These are phyloP conservation scores for Agonopterix subpropinquella DNA, from an alignment of 2,888 invertebrate genomes.

Conservation along the genomic window DNA sequence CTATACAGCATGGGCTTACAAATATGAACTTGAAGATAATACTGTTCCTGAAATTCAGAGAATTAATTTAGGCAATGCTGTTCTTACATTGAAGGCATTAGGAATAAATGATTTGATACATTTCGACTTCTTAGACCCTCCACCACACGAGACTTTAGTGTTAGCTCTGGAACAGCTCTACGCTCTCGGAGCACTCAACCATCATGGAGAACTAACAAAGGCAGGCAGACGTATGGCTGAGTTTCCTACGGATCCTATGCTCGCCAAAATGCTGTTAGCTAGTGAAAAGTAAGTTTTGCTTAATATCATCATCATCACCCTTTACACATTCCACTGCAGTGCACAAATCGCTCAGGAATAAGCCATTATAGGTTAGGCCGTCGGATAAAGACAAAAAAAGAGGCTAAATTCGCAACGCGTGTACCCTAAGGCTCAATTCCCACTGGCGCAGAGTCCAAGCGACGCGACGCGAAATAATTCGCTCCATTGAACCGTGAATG, in stretches of 20 bases:
- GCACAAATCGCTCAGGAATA: too few relatives aligned
- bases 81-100: conserved; percentile 95
- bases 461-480: too few relatives aligned
- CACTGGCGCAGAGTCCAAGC: too few relatives aligned
- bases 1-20: conserved; percentile 99
- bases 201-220: conserved; percentile 97
- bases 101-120: conserved; percentile 98
- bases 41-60: conserved; percentile 99
- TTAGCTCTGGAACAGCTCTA: conserved; percentile 97
- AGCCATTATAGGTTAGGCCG: too few relatives aligned
- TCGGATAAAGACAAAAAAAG: too few relatives aligned
- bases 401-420: too few relatives aligned
- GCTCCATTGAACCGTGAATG: too few relatives aligned
- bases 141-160: conserved; percentile 94
- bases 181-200: conserved; percentile 97
- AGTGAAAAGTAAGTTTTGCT: conserved; percentile 87
- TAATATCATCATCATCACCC: neutral
- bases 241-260: conserved; percentile 99
- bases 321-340: too few relatives aligned
- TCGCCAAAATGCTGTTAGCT: conserved; percentile 98
- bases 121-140: conserved; percentile 99
- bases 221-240: conserved; percentile 99
- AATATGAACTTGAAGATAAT: conserved; percentile 98
- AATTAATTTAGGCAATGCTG: conserved; percentile 98
- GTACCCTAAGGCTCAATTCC: too few relatives aligned